phyloP scores from a whole-genome alignment of 2,113 vertebrate genomes.

The Lampris megalopsis region DNA sequence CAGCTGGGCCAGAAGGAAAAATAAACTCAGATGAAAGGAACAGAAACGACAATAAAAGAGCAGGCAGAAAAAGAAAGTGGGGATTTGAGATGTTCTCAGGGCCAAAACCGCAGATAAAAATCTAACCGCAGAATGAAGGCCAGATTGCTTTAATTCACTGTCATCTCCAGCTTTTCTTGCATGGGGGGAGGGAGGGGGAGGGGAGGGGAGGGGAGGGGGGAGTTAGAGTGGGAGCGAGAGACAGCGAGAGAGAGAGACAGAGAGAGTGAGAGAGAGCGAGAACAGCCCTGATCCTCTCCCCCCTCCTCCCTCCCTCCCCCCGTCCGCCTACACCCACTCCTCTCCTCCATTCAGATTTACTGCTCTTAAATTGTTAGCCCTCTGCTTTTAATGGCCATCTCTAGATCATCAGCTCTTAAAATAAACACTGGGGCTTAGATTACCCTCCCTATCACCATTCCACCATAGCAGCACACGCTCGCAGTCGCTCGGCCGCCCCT shows the following conservation, averaged over 20 bases:
- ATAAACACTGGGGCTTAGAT: conserved; percentile 70
- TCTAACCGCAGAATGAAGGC: conserved; percentile 77
- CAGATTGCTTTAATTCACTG: conserved; percentile 74
- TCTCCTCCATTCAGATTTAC: conserved; percentile 65
- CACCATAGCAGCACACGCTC: conserved; percentile 34
- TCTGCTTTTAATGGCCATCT: conserved; percentile 73
- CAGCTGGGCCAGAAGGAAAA: conserved; percentile 59
- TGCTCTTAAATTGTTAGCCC: conserved; percentile 73
- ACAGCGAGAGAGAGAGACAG: conserved; percentile 10
- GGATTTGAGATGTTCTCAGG: conserved; percentile 53
- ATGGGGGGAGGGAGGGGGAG: conserved; percentile 12
- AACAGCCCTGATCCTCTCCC: conserved; percentile 11
- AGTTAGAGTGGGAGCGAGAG: neutral
- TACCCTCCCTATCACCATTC: conserved; percentile 54
- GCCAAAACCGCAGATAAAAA: conserved; percentile 82
- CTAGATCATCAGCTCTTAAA: conserved; percentile 76
- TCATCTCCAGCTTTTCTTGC: conserved; percentile 48
- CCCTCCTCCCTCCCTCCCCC: conserved; percentile 17
- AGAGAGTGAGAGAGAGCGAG: conserved; percentile 34
- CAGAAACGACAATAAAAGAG: conserved; percentile 64
- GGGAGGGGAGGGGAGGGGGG: neutral
- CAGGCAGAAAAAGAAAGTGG: conserved; percentile 40
- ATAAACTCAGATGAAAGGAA: conserved; percentile 67
- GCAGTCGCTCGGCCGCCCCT: neutral
- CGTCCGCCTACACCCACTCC: conserved; percentile 39